These are phyloP conservation scores for Scrobipalpa costella DNA, from an alignment of 2,888 invertebrate genomes.

Conservation along the genomic window DNA sequence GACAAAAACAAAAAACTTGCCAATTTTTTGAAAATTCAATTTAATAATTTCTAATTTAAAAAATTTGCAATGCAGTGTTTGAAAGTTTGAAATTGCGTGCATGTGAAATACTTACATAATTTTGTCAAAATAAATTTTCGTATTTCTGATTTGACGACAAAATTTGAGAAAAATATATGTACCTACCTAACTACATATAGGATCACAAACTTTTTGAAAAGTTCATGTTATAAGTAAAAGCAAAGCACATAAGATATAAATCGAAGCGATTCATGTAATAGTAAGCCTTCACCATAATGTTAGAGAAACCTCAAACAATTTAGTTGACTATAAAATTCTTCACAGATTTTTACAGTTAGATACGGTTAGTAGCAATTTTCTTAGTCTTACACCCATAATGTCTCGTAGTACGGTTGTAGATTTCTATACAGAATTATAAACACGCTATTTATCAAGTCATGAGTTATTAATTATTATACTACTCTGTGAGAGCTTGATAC, in stretches of 20 bases:
- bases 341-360: conserved; percentile 9
- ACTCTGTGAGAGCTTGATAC: too few species aligned
- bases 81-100: background rate
- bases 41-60: background rate
- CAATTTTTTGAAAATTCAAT: background rate
- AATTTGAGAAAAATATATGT: background rate
- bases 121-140: too few species aligned
- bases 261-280: conserved; percentile 13
- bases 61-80: background rate
- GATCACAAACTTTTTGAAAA: too few species aligned
- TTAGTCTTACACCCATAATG: background rate
- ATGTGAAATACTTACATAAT: background rate
- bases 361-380: conserved; percentile 12
- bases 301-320: conserved; percentile 27
- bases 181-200: too few species aligned
- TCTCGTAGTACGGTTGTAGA: background rate
- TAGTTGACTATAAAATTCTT: conserved; percentile 21
- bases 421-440: background rate
- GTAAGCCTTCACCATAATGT: conserved; percentile 18
- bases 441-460: background rate
- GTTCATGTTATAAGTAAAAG: background rate
- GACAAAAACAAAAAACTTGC: conserved; percentile 8
- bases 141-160: background rate
- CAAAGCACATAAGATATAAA: conserved; percentile 5
- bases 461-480: too few species aligned